These are phyloP conservation scores for Myotis vivesi DNA, from an alignment of 2,797 vertebrate species.

Conservation along the genomic window DNA sequence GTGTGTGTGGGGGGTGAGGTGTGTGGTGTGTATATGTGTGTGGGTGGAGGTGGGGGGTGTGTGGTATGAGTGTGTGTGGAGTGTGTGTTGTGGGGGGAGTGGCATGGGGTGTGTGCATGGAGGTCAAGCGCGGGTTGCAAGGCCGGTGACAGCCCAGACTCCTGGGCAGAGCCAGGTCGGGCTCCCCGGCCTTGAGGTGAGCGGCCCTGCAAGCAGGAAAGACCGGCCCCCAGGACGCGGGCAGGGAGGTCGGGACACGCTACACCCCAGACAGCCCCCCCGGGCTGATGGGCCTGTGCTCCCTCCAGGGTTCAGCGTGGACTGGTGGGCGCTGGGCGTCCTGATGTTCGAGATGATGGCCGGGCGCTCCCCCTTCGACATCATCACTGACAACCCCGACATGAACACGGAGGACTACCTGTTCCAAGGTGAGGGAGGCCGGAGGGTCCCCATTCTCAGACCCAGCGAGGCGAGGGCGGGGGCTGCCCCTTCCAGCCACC, in stretches of 20 bases:
- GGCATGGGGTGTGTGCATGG: no score
- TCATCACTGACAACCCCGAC: constrained; percentile 99
- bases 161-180: no score
- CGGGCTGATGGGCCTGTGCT: fast-evolving
- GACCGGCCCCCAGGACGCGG: background rate
- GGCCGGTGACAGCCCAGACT: no score
- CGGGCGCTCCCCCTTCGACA: constrained; percentile 96
- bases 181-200: background rate
- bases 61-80: no score
- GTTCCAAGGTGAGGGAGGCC: constrained; percentile 91
- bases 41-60: no score
- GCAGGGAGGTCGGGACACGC: background rate
- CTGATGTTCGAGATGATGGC: constrained; percentile 99
- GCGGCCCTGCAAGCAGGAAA: background rate
- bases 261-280: background rate
- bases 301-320: constrained; percentile 94
- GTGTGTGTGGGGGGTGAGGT: no score
- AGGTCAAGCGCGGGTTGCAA: no score
- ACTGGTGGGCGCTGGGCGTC: constrained; percentile 99
- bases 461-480: fast-evolving
- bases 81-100: no score
- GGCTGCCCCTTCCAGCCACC: background rate
- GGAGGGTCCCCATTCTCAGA: background rate
- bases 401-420: constrained; percentile 99
- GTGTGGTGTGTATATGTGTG: no score